Evolutionary conservation across 2,797 vertebrate species (phyloP), one percentile per base, ranked within the genome.

Genomic region (Apogon hyalosoma): DNA sequence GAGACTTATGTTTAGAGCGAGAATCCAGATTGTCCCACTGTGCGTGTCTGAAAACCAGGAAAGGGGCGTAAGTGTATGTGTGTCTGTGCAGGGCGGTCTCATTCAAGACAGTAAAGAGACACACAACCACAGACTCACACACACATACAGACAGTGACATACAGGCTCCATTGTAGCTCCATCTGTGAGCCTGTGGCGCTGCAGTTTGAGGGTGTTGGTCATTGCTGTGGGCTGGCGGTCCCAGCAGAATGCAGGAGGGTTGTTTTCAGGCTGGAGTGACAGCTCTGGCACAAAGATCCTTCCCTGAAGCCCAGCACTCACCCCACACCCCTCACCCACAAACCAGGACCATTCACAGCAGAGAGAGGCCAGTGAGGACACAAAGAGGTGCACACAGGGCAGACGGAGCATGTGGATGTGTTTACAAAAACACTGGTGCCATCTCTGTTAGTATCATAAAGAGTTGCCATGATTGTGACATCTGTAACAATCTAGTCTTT

Each of bases 21-120:
- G 71, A 91, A 85, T 90, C 81, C 83, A 91, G 74, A 89, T 90
- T 89, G 79, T 81, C 66, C 77, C 72, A 40, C 40, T 31, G 21
- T 80, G 78, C 41, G 10, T 57, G 67, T 69, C 52, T 80, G 70
- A 79, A 87, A 86, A 78, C 75, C 63, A 58, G 74, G 69, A 69
- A 82, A 70, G 57, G 68, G 63, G 60, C 16, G 56, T 86, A 66
- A 71, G 68, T 67, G 76, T 77, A 63, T 69, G 55, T 24, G 48
- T 28, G 19, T 16, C 48, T 76, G 59, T 69, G 55, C n/a, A 19
- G 63, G 52, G 54, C 40, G 10, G 53, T 53, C 39, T 70, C 51
- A 65, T 78, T 83, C 46, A 79, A 62, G 46, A 67, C 48, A 31
- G 16, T 11, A 15, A 40, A 59, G 38, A 51, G 2, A 69, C 15